phyloP scores from a whole-genome alignment of 2,888 invertebrate genomes.

The Omphaloscelis lunosa region DNA sequence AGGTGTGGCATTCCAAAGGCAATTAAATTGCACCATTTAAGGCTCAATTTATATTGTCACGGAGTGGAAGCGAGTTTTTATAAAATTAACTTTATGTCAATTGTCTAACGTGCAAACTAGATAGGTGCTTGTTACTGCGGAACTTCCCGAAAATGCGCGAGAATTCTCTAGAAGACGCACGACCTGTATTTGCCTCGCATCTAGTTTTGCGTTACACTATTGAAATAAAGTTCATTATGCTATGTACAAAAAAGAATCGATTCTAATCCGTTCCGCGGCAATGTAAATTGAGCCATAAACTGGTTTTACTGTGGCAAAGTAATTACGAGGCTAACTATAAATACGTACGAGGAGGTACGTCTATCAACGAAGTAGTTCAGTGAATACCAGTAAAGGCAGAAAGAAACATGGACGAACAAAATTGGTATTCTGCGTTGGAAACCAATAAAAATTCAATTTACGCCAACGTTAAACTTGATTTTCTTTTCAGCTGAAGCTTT shows the following conservation, averaged over 20 bases:
- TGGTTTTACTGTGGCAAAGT: background rate
- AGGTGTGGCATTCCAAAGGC: background rate
- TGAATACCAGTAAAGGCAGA: conserved; percentile 13
- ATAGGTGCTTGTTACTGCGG: background rate
- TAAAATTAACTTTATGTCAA: background rate
- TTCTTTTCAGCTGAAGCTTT: conserved; percentile 38
- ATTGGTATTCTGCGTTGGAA: conserved; percentile 38
- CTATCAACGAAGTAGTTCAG: background rate
- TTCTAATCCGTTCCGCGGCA: background rate
- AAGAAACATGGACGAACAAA: background rate
- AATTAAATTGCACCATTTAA: background rate
- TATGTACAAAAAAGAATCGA: background rate
- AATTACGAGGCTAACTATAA: background rate
- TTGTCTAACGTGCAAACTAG: background rate
- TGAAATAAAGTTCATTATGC: background rate
- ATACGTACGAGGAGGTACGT: background rate
- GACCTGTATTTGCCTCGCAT: background rate
- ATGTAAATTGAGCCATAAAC: background rate
- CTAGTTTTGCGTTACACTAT: background rate
- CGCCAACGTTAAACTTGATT: conserved; percentile 46
- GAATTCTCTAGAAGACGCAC: background rate
- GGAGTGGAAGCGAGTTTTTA: background rate
- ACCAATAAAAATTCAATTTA: conserved; percentile 54
- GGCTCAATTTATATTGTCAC: background rate
- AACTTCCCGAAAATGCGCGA: background rate